Evolutionary conservation across 2,113 vertebrate species (phyloP).

Genomic region (Petroica traversi): DNA sequence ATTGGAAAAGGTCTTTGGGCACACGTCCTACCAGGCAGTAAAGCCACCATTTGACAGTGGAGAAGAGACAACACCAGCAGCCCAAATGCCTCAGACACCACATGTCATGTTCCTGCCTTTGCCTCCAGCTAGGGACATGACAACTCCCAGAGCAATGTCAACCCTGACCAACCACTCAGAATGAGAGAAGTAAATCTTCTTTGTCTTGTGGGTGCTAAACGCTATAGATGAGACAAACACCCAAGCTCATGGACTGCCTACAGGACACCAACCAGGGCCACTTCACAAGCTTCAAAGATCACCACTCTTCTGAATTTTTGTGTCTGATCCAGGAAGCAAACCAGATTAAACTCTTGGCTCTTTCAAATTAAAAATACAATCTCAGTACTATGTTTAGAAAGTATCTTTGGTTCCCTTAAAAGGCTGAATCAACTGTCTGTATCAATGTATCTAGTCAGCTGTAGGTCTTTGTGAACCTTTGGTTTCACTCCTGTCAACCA

Average conservation of each 20-base stretch:
- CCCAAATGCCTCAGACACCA: neutral
- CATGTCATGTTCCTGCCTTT: rapidly evolving
- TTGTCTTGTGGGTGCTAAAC: neutral
- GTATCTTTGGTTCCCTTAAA: neutral
- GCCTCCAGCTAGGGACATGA: neutral
- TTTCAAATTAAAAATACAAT: neutral
- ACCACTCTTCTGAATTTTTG: neutral
- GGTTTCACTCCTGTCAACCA: neutral
- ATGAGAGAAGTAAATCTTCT: neutral
- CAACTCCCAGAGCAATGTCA: neutral
- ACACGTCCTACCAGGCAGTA: rapidly evolving
- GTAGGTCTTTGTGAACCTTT: neutral
- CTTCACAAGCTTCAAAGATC: neutral
- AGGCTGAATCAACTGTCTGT: neutral
- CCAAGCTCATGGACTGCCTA: neutral
- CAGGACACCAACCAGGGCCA: neutral
- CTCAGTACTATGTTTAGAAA: neutral
- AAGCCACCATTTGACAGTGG: neutral
- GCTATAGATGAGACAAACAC: neutral
- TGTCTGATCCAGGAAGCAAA: neutral
- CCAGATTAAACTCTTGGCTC: neutral
- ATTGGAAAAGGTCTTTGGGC: neutral
- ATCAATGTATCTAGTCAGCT: neutral
- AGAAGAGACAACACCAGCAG: neutral
- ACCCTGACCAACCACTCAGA: neutral